Evolutionary conservation across 2,113 vertebrate genomes (phyloP).

Genomic region (Petaurus breviceps): DNA sequence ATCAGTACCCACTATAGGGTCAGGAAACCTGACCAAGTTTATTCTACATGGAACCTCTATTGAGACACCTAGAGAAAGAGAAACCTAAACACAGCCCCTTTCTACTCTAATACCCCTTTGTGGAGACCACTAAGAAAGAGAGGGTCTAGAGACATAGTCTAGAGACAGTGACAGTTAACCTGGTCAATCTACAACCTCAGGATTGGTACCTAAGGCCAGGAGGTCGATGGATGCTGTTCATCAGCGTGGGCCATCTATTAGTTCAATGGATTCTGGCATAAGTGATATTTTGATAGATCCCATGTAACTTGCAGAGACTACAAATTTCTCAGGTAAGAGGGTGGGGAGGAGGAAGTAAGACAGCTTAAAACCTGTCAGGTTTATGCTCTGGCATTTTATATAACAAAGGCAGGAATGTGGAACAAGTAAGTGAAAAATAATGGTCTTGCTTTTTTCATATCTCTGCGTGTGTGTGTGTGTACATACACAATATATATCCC

Average conservation of each 20-base stretch:
- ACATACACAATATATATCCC: not conserved
- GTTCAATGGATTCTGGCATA: not conserved
- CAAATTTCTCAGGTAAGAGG: not conserved
- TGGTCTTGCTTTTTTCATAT: not conserved
- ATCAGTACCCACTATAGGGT: not conserved
- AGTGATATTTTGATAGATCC: not conserved
- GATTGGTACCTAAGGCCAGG: not conserved
- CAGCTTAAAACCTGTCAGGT: not conserved
- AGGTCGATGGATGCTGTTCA: not conserved
- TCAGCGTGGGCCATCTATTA: not conserved
- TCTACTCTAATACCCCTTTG: not conserved
- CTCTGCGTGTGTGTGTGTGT: not conserved
- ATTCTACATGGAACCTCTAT: not conserved
- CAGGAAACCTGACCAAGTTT: not conserved
- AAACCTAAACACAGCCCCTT: not conserved
- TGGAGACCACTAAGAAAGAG: not conserved
- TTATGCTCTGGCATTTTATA: not conserved
- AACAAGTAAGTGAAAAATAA: not conserved
- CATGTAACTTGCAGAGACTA: not conserved
- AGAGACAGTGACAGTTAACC: not conserved
- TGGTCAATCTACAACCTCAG: not conserved
- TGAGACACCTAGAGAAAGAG: not conserved
- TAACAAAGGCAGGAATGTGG: not conserved
- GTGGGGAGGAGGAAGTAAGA: not conserved
- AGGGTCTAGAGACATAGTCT: not conserved